Base-by-base conservation (phyloP, 2,797 vertebrate species). In the Falco concolor region DNA sequence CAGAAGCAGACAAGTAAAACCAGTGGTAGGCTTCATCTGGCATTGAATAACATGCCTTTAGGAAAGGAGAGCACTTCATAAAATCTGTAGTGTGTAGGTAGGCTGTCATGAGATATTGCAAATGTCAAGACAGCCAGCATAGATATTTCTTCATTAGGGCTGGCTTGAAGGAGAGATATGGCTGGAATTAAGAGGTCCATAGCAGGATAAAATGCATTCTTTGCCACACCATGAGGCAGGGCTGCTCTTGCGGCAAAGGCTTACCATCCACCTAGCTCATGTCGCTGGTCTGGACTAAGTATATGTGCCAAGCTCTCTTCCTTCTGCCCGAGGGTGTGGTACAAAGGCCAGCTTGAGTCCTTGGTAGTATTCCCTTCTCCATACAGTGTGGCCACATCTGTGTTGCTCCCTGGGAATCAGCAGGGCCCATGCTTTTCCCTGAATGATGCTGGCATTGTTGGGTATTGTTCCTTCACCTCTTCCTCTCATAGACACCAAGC, bases 271-370 rank as follows among this genome's bases (percentile, higher is more conserved):
- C 22, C 5, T 10, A 10, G 7, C 13, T 93, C 2, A 0, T 11
- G 7, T 30, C 69, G 3, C 5, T 40, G 7, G 1, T 49, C 32
- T 63, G 8, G 11, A 30, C 8, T n/a, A 9, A 77, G 27, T 47
- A 11, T 13, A 0, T 1, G 1, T 50, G 32, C 25, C 34, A 49
- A 9, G 8, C 1, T 8, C 36, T 54, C 19, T 50, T 59, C 9
- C 13, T 67, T 19, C 10, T 32, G 24, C 17, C 30, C 3, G 2
- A 49, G 12, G 18, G 2, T 32, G 16, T 8, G 30, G 16, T 36
- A 28, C 15, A 42, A 77, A 64, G n/a, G 4, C 13, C 44, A 52
- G 9, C 6, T 12, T n/a, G 44, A 64, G n/a, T 49, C 52, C 17
- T 3, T 44, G 22, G 28, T 36, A n/a, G 6, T 8, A 87, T 64